Evolutionary conservation across 2,888 invertebrate species (phyloP).

Genomic region (Thelaira solivaga): DNA sequence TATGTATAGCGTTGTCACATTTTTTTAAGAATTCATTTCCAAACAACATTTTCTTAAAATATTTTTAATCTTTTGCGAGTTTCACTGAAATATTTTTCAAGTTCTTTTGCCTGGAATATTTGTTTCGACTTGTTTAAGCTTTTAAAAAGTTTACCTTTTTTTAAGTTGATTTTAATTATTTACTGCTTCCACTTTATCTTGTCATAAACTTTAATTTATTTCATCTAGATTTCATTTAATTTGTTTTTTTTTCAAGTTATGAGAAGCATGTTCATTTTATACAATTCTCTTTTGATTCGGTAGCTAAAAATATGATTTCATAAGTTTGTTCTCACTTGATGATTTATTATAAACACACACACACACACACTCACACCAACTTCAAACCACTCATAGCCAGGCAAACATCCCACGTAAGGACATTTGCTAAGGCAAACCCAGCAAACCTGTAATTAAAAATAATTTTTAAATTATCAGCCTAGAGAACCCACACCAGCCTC

Average conservation of each 20-base stretch:
- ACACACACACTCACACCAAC: not conserved
- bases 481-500: no score
- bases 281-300: not conserved
- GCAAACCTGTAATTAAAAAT: no score
- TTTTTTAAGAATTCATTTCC: no score
- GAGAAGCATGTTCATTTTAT: conserved; percentile 8
- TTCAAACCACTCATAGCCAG: not conserved
- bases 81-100: no score
- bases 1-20: no score
- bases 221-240: not conserved
- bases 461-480: no score
- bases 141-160: not conserved
- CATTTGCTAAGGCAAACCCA: not conserved
- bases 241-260: not conserved
- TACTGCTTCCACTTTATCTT: not conserved
- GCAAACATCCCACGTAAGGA: not conserved
- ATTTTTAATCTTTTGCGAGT: no score
- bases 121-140: no score
- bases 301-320: conserved; percentile 42
- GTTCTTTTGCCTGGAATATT: no score
- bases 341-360: conserved; percentile 17
- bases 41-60: no score
- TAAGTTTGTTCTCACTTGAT: conserved; percentile 18
- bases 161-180: not conserved
- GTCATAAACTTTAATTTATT: not conserved